Evolutionary conservation across 2,113 vertebrate genomes (phyloP).

Genomic region (Edolisoma coerulescens): DNA sequence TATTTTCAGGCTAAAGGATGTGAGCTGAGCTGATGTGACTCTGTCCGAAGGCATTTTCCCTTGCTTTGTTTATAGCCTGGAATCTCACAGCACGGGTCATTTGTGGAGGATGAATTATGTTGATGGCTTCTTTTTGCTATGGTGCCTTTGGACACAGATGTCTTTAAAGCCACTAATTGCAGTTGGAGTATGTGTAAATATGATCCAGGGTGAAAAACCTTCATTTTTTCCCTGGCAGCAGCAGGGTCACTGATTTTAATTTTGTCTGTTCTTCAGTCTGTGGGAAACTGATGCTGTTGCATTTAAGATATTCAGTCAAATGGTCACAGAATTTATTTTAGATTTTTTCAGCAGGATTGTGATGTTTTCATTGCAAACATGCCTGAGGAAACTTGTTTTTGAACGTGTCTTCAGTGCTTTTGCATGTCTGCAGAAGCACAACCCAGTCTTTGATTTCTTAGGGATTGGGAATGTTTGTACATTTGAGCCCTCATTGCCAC

Average conservation of each 20-base stretch:
- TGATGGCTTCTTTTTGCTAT: neutral
- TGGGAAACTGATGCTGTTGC: neutral
- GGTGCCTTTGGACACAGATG: neutral
- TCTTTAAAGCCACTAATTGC: conserved; percentile 1
- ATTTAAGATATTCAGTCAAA: neutral
- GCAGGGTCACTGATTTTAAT: neutral
- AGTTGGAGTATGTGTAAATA: neutral
- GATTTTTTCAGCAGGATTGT: neutral
- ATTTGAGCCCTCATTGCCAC: neutral
- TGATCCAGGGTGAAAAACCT: neutral
- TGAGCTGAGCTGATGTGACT: neutral
- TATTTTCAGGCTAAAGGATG: neutral
- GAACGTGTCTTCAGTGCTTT: neutral
- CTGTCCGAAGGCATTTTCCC: neutral
- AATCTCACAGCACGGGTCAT: neutral
- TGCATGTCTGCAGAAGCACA: neutral
- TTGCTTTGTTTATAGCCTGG: neutral
- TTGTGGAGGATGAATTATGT: neutral
- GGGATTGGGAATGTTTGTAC: neutral
- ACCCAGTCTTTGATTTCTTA: neutral
- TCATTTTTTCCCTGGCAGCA: neutral
- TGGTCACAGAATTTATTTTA: neutral
- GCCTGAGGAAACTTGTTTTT: neutral
- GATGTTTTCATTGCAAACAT: neutral
- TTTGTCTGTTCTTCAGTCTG: neutral